Percentiles rank a stretch among this genome's conserved stretches.
These are phyloP conservation scores for Dryomyza anilis DNA, from an alignment of 2,888 invertebrate species.

Conservation along the genomic window DNA sequence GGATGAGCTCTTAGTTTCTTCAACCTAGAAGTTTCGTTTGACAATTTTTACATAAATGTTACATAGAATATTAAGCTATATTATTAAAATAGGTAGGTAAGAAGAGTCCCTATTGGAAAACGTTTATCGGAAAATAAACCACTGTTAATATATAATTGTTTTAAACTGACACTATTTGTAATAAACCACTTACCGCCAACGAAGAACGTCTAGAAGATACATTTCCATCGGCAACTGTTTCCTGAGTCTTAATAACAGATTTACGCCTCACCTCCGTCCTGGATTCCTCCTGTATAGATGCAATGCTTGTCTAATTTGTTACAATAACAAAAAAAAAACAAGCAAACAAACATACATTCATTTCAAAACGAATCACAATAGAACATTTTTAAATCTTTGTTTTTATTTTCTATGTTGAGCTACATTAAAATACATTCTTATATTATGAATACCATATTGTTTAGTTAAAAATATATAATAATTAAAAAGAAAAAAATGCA, in stretches of 20 bases:
- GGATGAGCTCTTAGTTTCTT: constrained; percentile 48
- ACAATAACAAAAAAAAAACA: background rate
- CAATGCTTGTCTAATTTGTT: constrained; percentile 40
- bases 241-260: constrained; percentile 45
- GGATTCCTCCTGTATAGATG: constrained; percentile 46
- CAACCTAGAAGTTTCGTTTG: constrained; percentile 37
- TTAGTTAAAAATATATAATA: too few relatives aligned
- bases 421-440: too few relatives aligned
- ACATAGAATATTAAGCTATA: background rate
- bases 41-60: background rate
- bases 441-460: too few relatives aligned
- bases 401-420: too few relatives aligned
- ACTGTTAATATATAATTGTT: too few relatives aligned
- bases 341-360: background rate
- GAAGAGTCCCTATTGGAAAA: background rate
- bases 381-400: background rate
- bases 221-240: constrained; percentile 43
- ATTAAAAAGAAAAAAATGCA: too few relatives aligned
- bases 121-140: too few relatives aligned
- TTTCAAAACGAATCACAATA: background rate
- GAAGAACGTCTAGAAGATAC: constrained; percentile 54
- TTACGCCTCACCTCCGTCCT: constrained; percentile 48
- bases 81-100: background rate
- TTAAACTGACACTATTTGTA: background rate
- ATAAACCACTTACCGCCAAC: constrained; percentile 44